These are phyloP conservation scores for Oncopodura yosiiana DNA, from an alignment of 1,140 invertebrate species.

Conservation along the genomic window DNA sequence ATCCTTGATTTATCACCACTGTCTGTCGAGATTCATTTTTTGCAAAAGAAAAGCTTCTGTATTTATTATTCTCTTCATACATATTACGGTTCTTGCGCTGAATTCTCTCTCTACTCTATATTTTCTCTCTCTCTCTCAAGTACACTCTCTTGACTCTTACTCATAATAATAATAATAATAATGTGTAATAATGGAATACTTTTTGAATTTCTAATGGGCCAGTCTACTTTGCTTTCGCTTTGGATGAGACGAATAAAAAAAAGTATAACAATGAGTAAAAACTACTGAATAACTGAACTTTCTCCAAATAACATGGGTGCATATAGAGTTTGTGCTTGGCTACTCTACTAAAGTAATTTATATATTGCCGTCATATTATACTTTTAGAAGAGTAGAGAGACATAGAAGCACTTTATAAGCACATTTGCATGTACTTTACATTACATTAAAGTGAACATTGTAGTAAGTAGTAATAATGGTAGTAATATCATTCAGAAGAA, in stretches of 20 bases:
- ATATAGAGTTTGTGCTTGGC: not conserved
- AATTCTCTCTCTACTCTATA: too few species aligned
- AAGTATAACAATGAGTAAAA: not conserved
- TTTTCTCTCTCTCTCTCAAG: too few species aligned
- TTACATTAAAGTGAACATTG: conserved; percentile 4
- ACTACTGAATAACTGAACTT: not conserved
- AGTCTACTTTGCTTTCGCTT: conserved; percentile 1
- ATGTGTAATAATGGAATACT: conserved; percentile 25
- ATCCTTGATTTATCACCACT: not conserved
- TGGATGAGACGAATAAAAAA: too few species aligned
- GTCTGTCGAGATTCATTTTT: not conserved
- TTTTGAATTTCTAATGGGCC: conserved; percentile 25
- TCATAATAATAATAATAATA: conserved; percentile 19
- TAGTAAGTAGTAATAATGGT: conserved; percentile 4
- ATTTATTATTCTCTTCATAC: too few species aligned
- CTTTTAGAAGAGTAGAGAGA: not conserved
- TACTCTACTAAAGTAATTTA: not conserved
- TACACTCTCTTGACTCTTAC: too few species aligned
- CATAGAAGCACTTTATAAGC: not conserved
- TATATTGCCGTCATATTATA: not conserved
- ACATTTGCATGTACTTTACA: conserved; percentile 14
- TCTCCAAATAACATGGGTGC: not conserved
- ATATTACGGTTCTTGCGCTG: too few species aligned
- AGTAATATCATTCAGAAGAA: too few species aligned
- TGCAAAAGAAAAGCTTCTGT: not conserved